Conservation (phyloP, 2,797 vertebrate species). For the Coranthus polyacanthus region DNA sequence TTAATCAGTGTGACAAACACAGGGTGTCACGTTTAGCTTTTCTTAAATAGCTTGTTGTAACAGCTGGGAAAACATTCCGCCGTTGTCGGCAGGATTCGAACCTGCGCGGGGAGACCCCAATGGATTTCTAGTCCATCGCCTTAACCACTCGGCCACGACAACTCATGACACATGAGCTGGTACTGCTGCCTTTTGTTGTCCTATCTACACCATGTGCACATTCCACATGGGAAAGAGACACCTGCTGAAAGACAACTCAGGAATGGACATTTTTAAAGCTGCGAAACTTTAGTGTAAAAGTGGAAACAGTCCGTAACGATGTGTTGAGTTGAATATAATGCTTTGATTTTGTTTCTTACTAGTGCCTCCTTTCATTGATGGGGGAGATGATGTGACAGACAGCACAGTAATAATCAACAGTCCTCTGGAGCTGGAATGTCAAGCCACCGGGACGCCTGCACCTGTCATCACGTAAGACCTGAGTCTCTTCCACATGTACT, state of each 20-base stretch:
- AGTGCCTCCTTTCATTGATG: conserved; percentile 93
- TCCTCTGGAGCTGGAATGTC: conserved; percentile 92
- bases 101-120: conserved; percentile 84
- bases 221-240: conserved; percentile 45
- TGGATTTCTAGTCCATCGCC: conserved; percentile 86
- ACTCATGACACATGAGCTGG: accelerated
- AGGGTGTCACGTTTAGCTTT: neutral
- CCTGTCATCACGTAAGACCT: conserved; percentile 90
- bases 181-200: accelerated
- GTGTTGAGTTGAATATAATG: neutral
- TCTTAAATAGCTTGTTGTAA: neutral
- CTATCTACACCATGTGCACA: conserved; percentile 7
- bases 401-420: conserved; percentile 88
- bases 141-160: conserved; percentile 85
- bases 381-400: conserved; percentile 85
- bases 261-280: neutral
- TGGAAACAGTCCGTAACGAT: neutral
- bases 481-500: neutral
- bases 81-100: conserved; percentile 83
- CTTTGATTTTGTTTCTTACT: conserved; percentile 9
- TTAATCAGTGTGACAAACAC: neutral
- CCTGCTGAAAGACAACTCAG: conserved; percentile 19
- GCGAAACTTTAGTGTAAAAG: neutral
- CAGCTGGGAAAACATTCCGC: accelerated
- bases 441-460: conserved; percentile 88